Conservation (phyloP, 2,797 vertebrate species). For the Chiloscyllium punctatum region DNA sequence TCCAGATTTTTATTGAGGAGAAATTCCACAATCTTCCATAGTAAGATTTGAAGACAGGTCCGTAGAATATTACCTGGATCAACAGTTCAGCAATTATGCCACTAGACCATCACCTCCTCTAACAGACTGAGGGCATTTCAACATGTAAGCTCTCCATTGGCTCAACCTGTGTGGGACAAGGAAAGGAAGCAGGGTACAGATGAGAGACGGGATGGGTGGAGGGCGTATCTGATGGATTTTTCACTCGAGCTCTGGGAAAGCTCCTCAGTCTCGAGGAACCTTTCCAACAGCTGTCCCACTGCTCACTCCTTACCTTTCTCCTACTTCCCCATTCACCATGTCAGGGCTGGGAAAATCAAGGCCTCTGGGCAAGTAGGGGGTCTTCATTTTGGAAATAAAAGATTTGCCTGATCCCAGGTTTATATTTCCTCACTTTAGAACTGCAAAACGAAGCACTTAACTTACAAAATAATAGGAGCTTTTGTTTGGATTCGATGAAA, state of each 20-base stretch:
- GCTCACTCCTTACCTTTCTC: too few relatives aligned
- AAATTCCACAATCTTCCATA: too few relatives aligned
- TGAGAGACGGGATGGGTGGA: background rate
- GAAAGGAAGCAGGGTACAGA: too few relatives aligned
- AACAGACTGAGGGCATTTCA: background rate
- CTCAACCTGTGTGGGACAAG: too few relatives aligned
- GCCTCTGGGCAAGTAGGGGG: background rate
- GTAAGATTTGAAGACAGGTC: too few relatives aligned
- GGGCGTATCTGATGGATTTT: background rate
- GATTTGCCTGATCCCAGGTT: background rate
- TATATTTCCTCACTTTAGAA: background rate
- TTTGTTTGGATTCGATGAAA: slow-evolving; percentile 7
- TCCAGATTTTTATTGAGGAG: too few relatives aligned
- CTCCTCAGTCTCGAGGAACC: background rate
- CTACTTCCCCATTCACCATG: background rate
- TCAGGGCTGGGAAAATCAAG: background rate
- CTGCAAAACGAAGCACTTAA: background rate
- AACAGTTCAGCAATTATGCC: too few relatives aligned
- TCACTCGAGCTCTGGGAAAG: background rate
- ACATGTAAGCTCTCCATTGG: background rate
- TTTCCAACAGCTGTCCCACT: background rate
- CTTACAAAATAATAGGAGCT: background rate
- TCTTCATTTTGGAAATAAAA: background rate
- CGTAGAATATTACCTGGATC: too few relatives aligned
- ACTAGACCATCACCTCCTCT: too few relatives aligned